A percentile compares a stretch with the other conserved stretches of the same genome.
These are phyloP conservation scores for Leptobrachium leishanense DNA, from an alignment of 2,113 vertebrate species.

Conservation along the genomic window DNA sequence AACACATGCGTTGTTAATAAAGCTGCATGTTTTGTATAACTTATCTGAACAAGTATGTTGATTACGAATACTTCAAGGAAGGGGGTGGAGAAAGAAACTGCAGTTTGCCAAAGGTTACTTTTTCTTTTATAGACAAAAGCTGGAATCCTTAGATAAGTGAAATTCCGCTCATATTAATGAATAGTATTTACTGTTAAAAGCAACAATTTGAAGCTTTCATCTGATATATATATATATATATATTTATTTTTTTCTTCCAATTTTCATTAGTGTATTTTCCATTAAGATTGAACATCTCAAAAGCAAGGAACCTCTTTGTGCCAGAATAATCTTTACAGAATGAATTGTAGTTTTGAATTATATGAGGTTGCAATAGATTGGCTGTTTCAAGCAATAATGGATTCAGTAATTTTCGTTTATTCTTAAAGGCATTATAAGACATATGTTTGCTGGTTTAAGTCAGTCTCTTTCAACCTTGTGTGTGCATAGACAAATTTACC, in stretches of 20 bases:
- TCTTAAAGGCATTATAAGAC: no score
- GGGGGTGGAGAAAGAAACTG: background rate
- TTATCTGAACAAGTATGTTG: conserved; percentile 36
- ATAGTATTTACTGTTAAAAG: conserved; percentile 35
- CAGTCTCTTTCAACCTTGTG: no score
- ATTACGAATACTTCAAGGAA: conserved; percentile 23
- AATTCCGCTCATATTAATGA: conserved; percentile 28
- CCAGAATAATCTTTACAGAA: background rate
- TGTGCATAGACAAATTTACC: no score
- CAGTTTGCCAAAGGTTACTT: conserved; percentile 33
- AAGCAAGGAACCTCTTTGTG: conserved; percentile 3
- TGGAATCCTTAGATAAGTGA: conserved; percentile 38
- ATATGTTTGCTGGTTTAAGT: no score
- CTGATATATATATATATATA: background rate
- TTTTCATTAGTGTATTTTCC: conserved; percentile 33
- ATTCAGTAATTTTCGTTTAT: no score
- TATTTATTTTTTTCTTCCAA: conserved; percentile 7
- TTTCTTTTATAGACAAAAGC: conserved; percentile 41
- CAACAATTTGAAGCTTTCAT: conserved; percentile 44
- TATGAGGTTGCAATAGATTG: background rate
- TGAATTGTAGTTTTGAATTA: background rate
- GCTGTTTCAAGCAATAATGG: no score
- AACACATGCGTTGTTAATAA: conserved; percentile 33
- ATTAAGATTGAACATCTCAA: conserved; percentile 33
- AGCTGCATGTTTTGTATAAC: conserved; percentile 37